Conservation (phyloP, 1,140 invertebrate genomes). For the Drosophila subobscura region DNA sequence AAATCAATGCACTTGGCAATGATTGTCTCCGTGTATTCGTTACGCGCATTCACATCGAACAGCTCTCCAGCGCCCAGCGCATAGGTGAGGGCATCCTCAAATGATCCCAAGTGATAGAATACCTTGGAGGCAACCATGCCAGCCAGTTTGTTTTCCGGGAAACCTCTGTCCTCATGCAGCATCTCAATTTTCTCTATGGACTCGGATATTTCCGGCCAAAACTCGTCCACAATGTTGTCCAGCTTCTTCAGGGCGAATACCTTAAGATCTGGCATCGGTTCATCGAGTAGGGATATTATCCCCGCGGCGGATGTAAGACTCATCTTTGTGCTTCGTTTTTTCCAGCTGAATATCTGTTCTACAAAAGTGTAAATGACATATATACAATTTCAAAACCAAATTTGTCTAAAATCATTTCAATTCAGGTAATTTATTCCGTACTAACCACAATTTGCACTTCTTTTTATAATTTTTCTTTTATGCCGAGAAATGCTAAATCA, state of each 20-base stretch:
- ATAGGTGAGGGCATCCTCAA: constrained; percentile 97
- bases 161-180: constrained; percentile 95
- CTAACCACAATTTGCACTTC: constrained; percentile 69
- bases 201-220: constrained; percentile 99
- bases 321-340: constrained; percentile 68
- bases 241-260: constrained; percentile 96
- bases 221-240: constrained; percentile 97
- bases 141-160: constrained; percentile 95
- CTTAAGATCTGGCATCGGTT: constrained; percentile 95
- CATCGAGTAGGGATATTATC: constrained; percentile 97
- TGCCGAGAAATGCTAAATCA: constrained; percentile 82
- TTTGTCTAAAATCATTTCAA: constrained; percentile 1
- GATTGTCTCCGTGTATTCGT: constrained; percentile 98
- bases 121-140: constrained; percentile 99
- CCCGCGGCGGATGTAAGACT: constrained; percentile 89
- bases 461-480: constrained; percentile 66
- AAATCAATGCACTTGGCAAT: constrained; percentile 98
- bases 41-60: constrained; percentile 96
- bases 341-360: constrained; percentile 55
- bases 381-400: constrained; percentile 35
- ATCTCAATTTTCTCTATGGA: constrained; percentile 99
- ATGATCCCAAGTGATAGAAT: constrained; percentile 98
- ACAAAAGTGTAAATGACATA: constrained; percentile 46
- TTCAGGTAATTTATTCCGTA: constrained; percentile 29
- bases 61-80: constrained; percentile 96